phyloP scores from a whole-genome alignment of 2,113 vertebrate species.

The Ochotona princeps region DNA sequence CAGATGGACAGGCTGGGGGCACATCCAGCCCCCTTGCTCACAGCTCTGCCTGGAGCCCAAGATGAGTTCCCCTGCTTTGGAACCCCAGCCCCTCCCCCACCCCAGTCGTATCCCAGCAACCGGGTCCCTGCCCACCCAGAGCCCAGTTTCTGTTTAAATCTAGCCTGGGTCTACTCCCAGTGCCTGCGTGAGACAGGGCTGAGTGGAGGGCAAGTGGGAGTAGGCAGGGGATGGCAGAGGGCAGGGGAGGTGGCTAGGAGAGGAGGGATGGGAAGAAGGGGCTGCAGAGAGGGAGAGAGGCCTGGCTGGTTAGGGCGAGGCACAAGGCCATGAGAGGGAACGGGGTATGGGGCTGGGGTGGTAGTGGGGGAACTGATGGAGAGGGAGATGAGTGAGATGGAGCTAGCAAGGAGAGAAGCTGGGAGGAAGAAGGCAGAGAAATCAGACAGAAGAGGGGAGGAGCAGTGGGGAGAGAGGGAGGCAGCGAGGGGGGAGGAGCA shows the following conservation, averaged over 20 bases:
- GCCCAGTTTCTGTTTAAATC: constrained; percentile 63
- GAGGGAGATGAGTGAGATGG: background rate
- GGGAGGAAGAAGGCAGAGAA: background rate
- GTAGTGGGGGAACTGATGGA: background rate
- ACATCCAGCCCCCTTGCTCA: too few species aligned
- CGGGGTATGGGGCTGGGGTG: background rate
- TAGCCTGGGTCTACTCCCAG: background rate
- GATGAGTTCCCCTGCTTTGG: too few species aligned
- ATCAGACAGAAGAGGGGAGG: too few species aligned
- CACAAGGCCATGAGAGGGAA: background rate
- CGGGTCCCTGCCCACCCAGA: constrained; percentile 13
- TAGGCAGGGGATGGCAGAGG: constrained; percentile 9
- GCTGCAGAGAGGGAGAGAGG: background rate
- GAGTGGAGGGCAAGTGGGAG: constrained; percentile 69
- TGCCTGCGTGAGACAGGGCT: constrained; percentile 45
- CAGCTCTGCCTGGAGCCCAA: too few species aligned
- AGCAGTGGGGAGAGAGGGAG: background rate
- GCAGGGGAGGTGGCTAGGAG: background rate
- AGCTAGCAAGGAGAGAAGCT: background rate
- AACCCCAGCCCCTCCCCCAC: background rate
- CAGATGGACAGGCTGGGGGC: too few species aligned
- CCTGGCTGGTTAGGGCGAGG: background rate
- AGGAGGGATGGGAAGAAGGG: background rate
- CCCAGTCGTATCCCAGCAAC: constrained; percentile 55
- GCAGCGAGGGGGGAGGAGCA: background rate